These are phyloP conservation scores for Erpornis zantholeuca DNA, from an alignment of 2,113 vertebrate genomes.

Conservation along the genomic window DNA sequence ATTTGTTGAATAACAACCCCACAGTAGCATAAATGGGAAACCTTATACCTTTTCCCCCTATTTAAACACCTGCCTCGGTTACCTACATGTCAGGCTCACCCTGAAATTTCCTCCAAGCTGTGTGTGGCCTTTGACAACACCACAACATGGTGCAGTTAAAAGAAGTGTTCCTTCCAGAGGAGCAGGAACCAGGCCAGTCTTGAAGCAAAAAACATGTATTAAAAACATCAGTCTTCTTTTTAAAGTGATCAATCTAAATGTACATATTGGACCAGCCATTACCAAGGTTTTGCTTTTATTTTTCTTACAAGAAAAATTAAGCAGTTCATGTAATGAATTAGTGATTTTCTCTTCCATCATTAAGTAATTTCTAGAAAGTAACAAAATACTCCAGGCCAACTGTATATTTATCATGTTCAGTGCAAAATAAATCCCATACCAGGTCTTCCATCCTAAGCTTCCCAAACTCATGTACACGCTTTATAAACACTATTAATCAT, in stretches of 20 bases:
- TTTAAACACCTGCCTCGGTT: not conserved
- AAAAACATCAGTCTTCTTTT: conserved; percentile 21
- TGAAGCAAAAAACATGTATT: conserved; percentile 8
- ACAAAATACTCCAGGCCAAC: conserved; percentile 7
- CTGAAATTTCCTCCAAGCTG: not conserved
- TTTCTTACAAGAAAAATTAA: conserved; percentile 44
- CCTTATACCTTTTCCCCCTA: not conserved
- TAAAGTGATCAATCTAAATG: not conserved
- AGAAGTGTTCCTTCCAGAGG: not conserved
- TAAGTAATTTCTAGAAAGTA: conserved; percentile 27
- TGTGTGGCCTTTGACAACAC: not conserved
- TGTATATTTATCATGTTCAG: conserved; percentile 42
- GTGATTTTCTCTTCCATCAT: conserved; percentile 52
- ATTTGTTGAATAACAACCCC: not conserved
- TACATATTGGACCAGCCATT: not conserved
- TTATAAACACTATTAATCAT: conserved; percentile 63
- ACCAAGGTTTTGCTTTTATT: not conserved
- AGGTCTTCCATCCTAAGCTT: conserved; percentile 50
- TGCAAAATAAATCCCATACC: conserved; percentile 44
- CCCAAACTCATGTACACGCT: conserved; percentile 14
- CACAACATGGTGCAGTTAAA: not conserved
- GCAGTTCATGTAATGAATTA: conserved; percentile 42
- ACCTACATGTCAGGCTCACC: not conserved
- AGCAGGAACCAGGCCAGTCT: not conserved
- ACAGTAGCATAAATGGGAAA: not conserved